Base-by-base conservation (phyloP, 2,888 invertebrate species). In the Drosophila acutilabella region DNA sequence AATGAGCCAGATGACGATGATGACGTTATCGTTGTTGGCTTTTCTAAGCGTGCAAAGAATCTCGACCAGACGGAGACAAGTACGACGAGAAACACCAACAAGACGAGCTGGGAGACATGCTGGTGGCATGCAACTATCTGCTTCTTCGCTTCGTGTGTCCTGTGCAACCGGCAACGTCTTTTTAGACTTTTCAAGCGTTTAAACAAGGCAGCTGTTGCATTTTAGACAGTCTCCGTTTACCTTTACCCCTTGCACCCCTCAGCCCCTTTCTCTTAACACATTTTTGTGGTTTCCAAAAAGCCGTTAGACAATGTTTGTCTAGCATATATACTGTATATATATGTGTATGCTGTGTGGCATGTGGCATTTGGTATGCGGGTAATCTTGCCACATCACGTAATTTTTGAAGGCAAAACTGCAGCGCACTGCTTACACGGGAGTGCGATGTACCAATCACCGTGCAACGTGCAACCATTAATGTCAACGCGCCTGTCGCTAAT, bases 381-480 rank as follows among this genome's bases (percentile, higher is more conserved):
- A 61, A 14, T 52, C 67, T 71, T 70, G 60, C 67, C 74, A 68
- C 65, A 68, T 45, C 79, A 74, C 44, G 56, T 57, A 65, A 83
- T 71, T 53, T 65, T 68, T 68, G 60, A 45, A 51, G 67, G 70
- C 80, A 64, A 8, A 80, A 73, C 54, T 18, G 13, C 70, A 53
- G 51, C 71, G 76, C 16, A 33, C n/a, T 36, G 20, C 36, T 51
- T 51, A 20, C 38, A 10, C n/a, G 18, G 38, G 30, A 48, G 16
- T 33, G 13, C 52, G 44, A 47, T 52, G 45, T 58, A 23, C 41
- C 36, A 58, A 50, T 48, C 58, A 48, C 30, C 44, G 26, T 40
- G 23, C 40, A 36, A 47, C 20, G 6, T 44, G 44, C 14, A 40
- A 41, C 16, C 52, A 38, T 26, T 44, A 52, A 45, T 45, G 64